Base-by-base conservation (phyloP, 2,888 invertebrate species). In the Chydorus sphaericus region DNA sequence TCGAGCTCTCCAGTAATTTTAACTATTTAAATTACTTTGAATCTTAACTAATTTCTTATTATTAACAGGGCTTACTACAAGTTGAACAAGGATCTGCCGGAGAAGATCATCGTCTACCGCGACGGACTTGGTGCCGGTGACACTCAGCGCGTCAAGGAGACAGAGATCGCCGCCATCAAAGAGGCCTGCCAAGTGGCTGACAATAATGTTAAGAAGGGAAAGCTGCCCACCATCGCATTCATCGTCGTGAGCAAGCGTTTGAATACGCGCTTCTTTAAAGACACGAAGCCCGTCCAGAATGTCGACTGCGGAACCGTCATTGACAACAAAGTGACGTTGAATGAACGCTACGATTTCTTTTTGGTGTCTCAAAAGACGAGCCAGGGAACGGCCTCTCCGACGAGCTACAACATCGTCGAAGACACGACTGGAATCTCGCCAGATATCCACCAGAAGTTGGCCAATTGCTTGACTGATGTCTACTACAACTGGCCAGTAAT, bases 101-200 rank as follows among this genome's bases (percentile, higher is more conserved):
- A 75, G 0, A 76, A 79, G 1, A 85, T 96, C 51, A 66, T 93
- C 1, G 77, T 94, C 28, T 94, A 82, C 69, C 78, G 96, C 16
- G 94, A 96, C 68, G 96, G 93, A 20, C 93, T 96, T 0, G 91
- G 93, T 2, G 93, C 94, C 62, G 93, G 94, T 0, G 90, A 93
- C 66, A 74, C 93, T 2, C 76, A 79, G 0, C 82, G 82, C 58
- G 91, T 94, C 0, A 72, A 77, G 10, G 76, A 81, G 2, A 54
- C 26, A 1, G 57, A 57, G 33, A 28, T 57, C 0, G 53, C 52
- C 8, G 49, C 57, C 1, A 4, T 57, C 10, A 23, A 39, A 18
- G 38, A n/a, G n/a, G n/a, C n/a, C n/a, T n/a, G n/a, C n/a, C n/a
- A n/a, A n/a, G n/a, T n/a, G n/a, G n/a, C 16, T 10, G 3, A 31